Percentiles rank a stretch among this genome's conserved stretches.
Evolutionary conservation across 64 coral and sea anemone genomes (phyloP).

Genomic region (Trachythela sp.): DNA sequence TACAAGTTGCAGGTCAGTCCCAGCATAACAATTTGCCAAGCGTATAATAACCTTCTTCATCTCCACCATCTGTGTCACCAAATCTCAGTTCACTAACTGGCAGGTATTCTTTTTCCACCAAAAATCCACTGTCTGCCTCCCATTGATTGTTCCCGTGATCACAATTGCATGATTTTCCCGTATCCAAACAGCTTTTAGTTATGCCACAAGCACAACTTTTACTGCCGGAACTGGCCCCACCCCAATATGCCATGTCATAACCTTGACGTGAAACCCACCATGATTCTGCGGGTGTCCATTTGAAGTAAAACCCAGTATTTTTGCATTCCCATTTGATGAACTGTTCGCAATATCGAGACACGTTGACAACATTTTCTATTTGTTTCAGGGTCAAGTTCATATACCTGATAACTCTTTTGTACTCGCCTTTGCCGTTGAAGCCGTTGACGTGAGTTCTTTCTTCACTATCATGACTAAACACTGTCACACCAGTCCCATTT

Average conservation of each 20-base stretch:
- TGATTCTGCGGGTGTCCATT: neutral
- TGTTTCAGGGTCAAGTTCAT: neutral
- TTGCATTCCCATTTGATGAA: neutral
- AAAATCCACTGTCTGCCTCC: constrained; percentile 48
- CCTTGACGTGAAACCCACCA: neutral
- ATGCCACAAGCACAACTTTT: neutral
- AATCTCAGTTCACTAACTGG: constrained; percentile 21
- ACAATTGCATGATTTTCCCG: constrained; percentile 3
- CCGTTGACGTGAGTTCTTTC: neutral
- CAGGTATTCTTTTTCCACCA: constrained; percentile 47
- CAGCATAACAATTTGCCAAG: neutral
- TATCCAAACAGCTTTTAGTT: no score
- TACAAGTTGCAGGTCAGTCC: no score
- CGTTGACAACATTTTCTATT: neutral
- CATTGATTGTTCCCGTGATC: neutral
- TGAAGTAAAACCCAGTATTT: neutral
- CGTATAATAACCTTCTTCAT: no score
- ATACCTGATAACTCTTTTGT: neutral
- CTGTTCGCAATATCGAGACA: neutral
- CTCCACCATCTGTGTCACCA: neutral
- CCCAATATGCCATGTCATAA: constrained; percentile 28
- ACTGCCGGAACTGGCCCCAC: neutral
- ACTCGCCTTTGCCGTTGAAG: neutral
- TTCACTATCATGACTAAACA: neutral
- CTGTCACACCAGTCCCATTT: neutral